phyloP scores from a whole-genome alignment of 2,797 vertebrate species.

The Smutsia gigantea region DNA sequence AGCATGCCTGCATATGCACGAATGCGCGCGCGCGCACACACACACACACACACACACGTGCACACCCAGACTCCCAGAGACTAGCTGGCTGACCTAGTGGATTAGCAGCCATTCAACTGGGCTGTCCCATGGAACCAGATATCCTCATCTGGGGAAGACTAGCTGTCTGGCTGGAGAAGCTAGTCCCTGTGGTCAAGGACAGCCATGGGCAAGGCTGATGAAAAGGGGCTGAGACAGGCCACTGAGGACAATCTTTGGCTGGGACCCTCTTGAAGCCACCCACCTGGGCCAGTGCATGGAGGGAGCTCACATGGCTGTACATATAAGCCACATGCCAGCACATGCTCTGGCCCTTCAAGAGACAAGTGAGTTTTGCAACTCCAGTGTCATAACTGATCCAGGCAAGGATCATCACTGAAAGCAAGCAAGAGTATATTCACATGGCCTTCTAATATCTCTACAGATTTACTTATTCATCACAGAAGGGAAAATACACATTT shows the following conservation, averaged over 20 bases:
- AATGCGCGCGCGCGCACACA: no score
- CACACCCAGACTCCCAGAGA: conserved; percentile 22
- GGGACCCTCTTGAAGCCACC: neutral
- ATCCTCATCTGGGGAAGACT: neutral
- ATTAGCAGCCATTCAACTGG: neutral
- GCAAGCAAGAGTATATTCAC: accelerated
- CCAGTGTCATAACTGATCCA: neutral
- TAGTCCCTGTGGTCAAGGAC: conserved; percentile 43
- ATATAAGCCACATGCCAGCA: neutral
- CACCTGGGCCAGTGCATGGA: neutral
- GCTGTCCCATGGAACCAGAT: neutral
- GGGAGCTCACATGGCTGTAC: neutral
- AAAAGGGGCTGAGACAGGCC: neutral
- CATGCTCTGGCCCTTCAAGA: neutral
- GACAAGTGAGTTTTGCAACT: neutral
- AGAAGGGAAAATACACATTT: neutral
- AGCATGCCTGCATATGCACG: accelerated
- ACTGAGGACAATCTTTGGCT: neutral
- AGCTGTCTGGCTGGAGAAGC: neutral
- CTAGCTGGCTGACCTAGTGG: neutral
- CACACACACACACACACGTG: neutral
- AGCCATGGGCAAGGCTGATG: conserved; percentile 61
- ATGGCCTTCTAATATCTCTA: neutral
- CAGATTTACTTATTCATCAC: neutral
- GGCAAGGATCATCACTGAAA: neutral